Base-by-base conservation (phyloP, 2,888 invertebrate species). In the Mystacides longicornis region DNA sequence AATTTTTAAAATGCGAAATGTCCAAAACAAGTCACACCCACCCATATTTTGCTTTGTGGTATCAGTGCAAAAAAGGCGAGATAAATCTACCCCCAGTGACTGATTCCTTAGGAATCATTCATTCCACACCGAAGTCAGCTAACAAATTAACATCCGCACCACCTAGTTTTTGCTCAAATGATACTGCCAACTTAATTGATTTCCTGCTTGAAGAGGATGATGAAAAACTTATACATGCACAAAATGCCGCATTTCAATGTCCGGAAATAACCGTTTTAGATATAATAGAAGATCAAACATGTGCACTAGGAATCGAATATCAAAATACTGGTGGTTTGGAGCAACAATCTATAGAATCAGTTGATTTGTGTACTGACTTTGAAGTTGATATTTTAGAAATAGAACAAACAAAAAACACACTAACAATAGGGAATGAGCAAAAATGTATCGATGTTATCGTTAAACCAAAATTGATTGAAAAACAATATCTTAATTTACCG, bases 1-100 rank as follows among this genome's bases (percentile, higher is more conserved):
- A 43, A n/a, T 43, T 43, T 43, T 43, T 43, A 43, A 43, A 43
- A 43, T 43, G 43, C 16, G 43, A 43, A 43, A 11, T 16, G 16
- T 16, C 14, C 43, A 43, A 43, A 43, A 14, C 43, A 43, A 43
- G 43, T 18, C 43, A 43, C 43, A 43, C 43, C 43, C 43, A 43
- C 14, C 31, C 31, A 31, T 31, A 31, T 14, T 31, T 31, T 31
- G 9, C 31, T 31, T 31, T 31, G 31, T 43, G 7, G 43, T 43
- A 43, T 43, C 14, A 43, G 18, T 43, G 43, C 18, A 43, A 43
- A 43, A 43, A n/a, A 43, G 43, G 7, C 14, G 16, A 43, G 14
- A 16, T 43, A 18, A 43, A 43, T 16, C 18, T 18, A 43, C 7
- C 14, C 14, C 14, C 31, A 31, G 31, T 31, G 31, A 7, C 14